Conservation (phyloP, 1,140 invertebrate species). For the Caenorhabditis remanei region DNA sequence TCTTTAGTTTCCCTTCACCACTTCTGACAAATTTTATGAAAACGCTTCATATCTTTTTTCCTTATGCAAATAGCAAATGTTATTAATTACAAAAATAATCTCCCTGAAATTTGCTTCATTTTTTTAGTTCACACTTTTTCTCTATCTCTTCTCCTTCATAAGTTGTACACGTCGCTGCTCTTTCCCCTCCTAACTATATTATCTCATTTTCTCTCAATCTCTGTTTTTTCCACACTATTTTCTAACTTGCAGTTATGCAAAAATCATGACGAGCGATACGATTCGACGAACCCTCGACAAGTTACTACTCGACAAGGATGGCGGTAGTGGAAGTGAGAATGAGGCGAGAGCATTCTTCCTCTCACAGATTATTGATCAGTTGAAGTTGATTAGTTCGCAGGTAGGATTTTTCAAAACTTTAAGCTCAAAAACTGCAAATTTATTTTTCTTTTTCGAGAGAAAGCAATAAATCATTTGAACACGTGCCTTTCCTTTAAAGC, state of each 20-base stretch:
- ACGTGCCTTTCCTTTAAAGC: too few species aligned
- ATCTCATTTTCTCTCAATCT: neutral
- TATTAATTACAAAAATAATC: too few species aligned
- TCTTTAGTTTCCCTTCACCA: too few species aligned
- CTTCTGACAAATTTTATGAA: too few species aligned
- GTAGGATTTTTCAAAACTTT: neutral
- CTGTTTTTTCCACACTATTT: neutral
- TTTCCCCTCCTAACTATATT: neutral
- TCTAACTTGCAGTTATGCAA: constrained; percentile 12
- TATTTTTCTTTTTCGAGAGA: too few species aligned
- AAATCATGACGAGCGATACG: constrained; percentile 50
- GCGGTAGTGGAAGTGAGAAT: neutral
- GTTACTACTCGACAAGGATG: constrained; percentile 37
- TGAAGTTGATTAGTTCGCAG: constrained; percentile 33
- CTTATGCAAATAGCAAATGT: too few species aligned
- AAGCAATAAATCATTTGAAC: too few species aligned
- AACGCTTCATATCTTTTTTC: too few species aligned
- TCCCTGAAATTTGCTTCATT: too few species aligned
- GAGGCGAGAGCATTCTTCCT: constrained; percentile 39
- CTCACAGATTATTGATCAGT: constrained; percentile 24
- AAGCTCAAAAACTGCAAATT: neutral
- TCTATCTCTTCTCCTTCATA: too few species aligned
- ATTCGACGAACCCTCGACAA: constrained; percentile 44
- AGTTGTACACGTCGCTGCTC: too few species aligned
- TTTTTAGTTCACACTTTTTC: too few species aligned